Base-by-base conservation (phyloP, 2,888 invertebrate species). In the Microplitis deprimator region DNA sequence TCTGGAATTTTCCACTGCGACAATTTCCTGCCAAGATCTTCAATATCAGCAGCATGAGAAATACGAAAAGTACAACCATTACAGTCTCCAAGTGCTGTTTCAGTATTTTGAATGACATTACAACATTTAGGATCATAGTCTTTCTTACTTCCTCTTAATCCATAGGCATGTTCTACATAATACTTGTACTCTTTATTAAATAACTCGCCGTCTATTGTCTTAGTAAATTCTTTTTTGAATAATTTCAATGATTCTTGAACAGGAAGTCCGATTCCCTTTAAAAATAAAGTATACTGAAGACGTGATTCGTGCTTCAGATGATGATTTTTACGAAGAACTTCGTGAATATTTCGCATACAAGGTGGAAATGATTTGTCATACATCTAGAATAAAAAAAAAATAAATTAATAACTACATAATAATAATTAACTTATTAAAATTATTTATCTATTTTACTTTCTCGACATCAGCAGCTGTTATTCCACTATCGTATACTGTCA, bases 241-340 rank as follows among this genome's bases (percentile, higher is more conserved):
- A 67, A 67, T 10, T 65, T 59, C 5, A 67, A 17, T 7, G 67
- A 38, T 67, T 73, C 73, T 13, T 73, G 16, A 5, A 50, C 41
- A n/a, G 40, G 40, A n/a, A 73, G 7, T 5, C 73, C 73, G 29
- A 64, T 20, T 39, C 64, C 73, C n/a, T 73, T 73, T 7, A 73
- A 62, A 64, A 73, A 73, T 41, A 73, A 17, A 17, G 41, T 41
- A 5, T 73, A 73, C 17, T 73, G 73, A 3, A 61, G 29, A 6
- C 73, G 73, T 20, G 40, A n/a, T 41, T 73, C 62, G 17, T 73
- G 73, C n/a, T 73, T 73, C n/a, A 73, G 20, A 73, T 73, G 73
- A 73, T 73, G 73, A 20, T 20, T n/a, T 50, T 39, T 17, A 17
- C 73, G 62, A 6, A 73, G n/a, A 10, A 7, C 16, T n/a, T 73